Percentiles rank a stretch among this genome's conserved stretches.
phyloP scores from a whole-genome alignment of 2,113 vertebrate species.

The Prochilodus magdalenae region DNA sequence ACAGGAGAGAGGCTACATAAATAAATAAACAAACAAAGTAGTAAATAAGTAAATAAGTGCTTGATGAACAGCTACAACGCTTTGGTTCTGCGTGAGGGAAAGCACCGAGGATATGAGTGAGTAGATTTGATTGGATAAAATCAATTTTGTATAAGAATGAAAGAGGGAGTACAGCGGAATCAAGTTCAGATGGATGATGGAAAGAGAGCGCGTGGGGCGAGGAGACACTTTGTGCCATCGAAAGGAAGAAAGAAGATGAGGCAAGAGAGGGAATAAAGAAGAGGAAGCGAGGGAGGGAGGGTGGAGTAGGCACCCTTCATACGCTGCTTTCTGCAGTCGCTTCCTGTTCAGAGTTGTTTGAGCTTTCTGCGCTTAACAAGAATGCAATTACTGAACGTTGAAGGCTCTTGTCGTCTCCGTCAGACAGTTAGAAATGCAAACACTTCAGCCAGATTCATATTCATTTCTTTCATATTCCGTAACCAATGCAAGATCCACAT shows the following conservation, averaged over 20 bases:
- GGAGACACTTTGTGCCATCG: background rate
- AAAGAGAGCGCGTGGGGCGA: background rate
- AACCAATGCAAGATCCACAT: background rate
- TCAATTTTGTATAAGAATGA: background rate
- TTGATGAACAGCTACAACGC: background rate
- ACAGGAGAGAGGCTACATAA: background rate
- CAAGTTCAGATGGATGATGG: no score
- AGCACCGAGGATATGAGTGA: background rate
- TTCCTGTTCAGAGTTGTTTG: slow-evolving; percentile 26
- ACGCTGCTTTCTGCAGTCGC: background rate
- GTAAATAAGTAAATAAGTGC: background rate
- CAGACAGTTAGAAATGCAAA: slow-evolving; percentile 3
- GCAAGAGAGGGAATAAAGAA: slow-evolving; percentile 1
- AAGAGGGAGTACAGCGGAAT: no score
- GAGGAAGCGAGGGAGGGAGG: background rate
- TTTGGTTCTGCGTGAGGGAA: background rate
- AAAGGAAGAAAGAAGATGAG: slow-evolving; percentile 15
- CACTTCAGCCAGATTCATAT: slow-evolving; percentile 25
- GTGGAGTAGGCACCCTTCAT: background rate
- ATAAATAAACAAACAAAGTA: background rate
- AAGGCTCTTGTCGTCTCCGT: slow-evolving; percentile 40
- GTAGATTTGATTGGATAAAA: background rate
- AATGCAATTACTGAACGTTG: slow-evolving; percentile 23
- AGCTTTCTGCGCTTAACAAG: slow-evolving; percentile 12
- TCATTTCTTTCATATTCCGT: slow-evolving; percentile 25